Percentiles rank a stretch among this genome's conserved stretches.
Evolutionary conservation across 2,797 vertebrate species (phyloP).

Genomic region (Hippocampus kuda): DNA sequence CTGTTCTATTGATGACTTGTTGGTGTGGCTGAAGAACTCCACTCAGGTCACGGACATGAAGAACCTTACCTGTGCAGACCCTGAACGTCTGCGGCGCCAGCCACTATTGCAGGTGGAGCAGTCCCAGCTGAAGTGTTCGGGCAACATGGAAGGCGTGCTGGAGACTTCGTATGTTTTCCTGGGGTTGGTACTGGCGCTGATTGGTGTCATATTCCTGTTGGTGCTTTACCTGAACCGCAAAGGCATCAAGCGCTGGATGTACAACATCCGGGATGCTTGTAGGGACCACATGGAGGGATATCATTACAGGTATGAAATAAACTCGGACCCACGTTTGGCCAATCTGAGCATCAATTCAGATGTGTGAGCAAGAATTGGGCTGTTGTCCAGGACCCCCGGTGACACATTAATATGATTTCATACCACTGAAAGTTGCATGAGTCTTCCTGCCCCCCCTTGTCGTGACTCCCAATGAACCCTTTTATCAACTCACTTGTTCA

Average conservation of each 20-base stretch:
- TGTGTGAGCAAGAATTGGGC: slow-evolving; percentile 64
- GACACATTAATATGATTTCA: slow-evolving; percentile 28
- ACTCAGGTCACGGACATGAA: slow-evolving; percentile 61
- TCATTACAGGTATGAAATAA: slow-evolving; percentile 97
- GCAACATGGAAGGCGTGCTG: slow-evolving; percentile 70
- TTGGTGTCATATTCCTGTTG: slow-evolving; percentile 92
- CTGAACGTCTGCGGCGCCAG: slow-evolving; percentile 57
- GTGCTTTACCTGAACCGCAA: slow-evolving; percentile 97
- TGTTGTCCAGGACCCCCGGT: slow-evolving; percentile 25
- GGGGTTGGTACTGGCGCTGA: slow-evolving; percentile 91
- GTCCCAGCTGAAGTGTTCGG: slow-evolving; percentile 57
- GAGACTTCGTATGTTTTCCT: slow-evolving; percentile 95
- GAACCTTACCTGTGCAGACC: slow-evolving; percentile 70
- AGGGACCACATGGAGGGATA: slow-evolving; percentile 99
- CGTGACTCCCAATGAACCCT: slow-evolving; percentile 23
- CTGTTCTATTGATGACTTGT: slow-evolving; percentile 72
- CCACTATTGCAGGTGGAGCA: slow-evolving; percentile 64
- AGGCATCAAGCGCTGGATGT: slow-evolving; percentile 97
- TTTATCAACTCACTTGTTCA: slow-evolving; percentile 23
- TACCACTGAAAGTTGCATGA: slow-evolving; percentile 73
- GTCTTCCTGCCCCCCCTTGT: slow-evolving; percentile 54
- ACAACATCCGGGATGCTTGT: slow-evolving; percentile 95
- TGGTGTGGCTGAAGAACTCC: slow-evolving; percentile 76
- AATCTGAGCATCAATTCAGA: slow-evolving; percentile 93
- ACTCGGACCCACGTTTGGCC: slow-evolving; percentile 85